Evolutionary conservation across 2,797 vertebrate genomes (phyloP).

Genomic region (Diglossa cyanea): DNA sequence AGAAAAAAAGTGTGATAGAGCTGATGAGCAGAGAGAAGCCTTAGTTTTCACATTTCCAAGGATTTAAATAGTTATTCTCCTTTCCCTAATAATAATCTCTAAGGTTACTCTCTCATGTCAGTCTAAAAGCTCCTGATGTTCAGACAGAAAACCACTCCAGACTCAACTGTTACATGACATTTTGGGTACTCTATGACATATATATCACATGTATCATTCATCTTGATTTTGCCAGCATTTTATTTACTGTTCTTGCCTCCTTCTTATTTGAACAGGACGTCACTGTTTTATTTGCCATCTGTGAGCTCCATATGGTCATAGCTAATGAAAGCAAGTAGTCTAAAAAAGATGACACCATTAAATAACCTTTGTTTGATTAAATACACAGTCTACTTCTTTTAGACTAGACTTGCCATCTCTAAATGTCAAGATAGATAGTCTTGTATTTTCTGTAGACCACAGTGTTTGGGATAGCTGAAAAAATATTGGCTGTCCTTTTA

Average conservation of each 20-base stretch:
- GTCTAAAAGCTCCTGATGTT: neutral
- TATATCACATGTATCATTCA: conserved; percentile 33
- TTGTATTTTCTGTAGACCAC: neutral
- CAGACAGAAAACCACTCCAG: neutral
- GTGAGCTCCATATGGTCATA: conserved; percentile 76
- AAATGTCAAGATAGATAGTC: conserved; percentile 17
- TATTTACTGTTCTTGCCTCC: conserved; percentile 57
- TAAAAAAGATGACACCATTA: conserved; percentile 67
- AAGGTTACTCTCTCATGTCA: neutral
- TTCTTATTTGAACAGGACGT: conserved; percentile 61
- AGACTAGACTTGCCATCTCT: neutral
- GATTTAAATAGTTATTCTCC: neutral
- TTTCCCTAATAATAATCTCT: neutral
- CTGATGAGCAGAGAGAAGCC: neutral
- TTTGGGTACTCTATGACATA: neutral
- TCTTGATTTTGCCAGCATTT: conserved; percentile 42
- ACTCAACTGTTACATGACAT: neutral
- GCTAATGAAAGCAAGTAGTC: conserved; percentile 70
- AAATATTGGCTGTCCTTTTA: neutral
- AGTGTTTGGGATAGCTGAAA: neutral
- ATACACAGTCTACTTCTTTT: conserved; percentile 30
- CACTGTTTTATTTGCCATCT: conserved; percentile 76
- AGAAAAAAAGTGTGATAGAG: neutral
- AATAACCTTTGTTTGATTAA: conserved; percentile 57
- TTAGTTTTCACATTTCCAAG: neutral